Percentiles rank a stretch among this genome's conserved stretches.
Conservation (phyloP, 2,113 vertebrate genomes). For the Protomyctophum bolini region DNA sequence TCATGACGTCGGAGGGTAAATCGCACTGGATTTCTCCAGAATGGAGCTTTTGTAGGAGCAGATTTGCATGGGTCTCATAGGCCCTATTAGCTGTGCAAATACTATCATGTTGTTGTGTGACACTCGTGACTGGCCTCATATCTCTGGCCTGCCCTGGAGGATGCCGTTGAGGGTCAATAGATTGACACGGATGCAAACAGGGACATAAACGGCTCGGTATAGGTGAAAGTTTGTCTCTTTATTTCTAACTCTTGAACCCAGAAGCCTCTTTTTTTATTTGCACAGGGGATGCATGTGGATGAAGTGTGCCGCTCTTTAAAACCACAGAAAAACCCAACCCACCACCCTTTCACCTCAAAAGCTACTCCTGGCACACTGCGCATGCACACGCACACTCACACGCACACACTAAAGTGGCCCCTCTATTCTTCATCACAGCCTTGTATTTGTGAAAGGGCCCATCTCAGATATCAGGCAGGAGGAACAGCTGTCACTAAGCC, state of each 20-base stretch:
- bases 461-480: conserved; percentile 89
- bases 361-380: conserved; percentile 7
- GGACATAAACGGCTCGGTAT: conserved; percentile 56
- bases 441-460: conserved; percentile 90
- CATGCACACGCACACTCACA: background rate
- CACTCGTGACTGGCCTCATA: conserved; percentile 42
- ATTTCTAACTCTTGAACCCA: conserved; percentile 26
- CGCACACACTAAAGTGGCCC: conserved; percentile 49
- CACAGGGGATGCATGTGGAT: conserved; percentile 76
- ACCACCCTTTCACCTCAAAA: conserved; percentile 40
- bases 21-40: conserved; percentile 12
- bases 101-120: conserved; percentile 45
- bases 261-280: conserved; percentile 81
- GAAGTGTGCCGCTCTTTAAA: conserved; percentile 78
- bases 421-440: conserved; percentile 80
- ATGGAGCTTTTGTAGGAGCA: conserved; percentile 14
- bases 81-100: conserved; percentile 51
- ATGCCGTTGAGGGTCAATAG: conserved; percentile 49
- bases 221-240: conserved; percentile 73
- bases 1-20: conserved; percentile 19
- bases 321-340: conserved; percentile 45
- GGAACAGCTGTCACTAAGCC: conserved; percentile 90
- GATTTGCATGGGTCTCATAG: conserved; percentile 42
- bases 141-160: conserved; percentile 23
- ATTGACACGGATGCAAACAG: conserved; percentile 46